Base-by-base conservation (phyloP, 2,888 invertebrate species). In the Willowsia nigromaculata region DNA sequence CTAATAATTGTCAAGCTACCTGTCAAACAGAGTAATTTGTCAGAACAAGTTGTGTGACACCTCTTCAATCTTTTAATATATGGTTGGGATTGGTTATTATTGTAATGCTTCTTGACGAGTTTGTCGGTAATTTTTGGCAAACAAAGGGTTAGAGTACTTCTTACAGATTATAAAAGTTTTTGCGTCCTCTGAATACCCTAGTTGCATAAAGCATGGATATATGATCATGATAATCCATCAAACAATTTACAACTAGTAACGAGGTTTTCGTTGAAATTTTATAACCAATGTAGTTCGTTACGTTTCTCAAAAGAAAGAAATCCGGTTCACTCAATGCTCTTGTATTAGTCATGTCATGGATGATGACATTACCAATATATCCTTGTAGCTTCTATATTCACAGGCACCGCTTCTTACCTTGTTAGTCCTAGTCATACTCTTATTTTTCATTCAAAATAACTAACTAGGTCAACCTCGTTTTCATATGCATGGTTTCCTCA, bases 341-440 rank as follows among this genome's bases (percentile, higher is more conserved):
- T n/a, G n/a, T n/a, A n/a, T n/a, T n/a, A n/a, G n/a, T n/a, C 82
- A 37, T 85, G 84, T 76, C 78, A 62, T 22, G 50, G n/a, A 47
- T 18, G 83, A 83, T 86, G 80, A 86, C 78, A 86, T 68, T 80
- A 50, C 80, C 86, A 85, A 85, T 86, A 68, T 40, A 86, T 86
- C 68, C 53, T 68, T 50, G 71, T 71, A 22, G 43, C 13, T n/a
- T n/a, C n/a, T n/a, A n/a, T n/a, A n/a, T n/a, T n/a, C n/a, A n/a
- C n/a, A n/a, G n/a, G n/a, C n/a, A n/a, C 40, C 43, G 1, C 50
- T 15, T 71, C 40, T n/a, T 30, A 85, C 83, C 33, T 71, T 22
- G 53, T 83, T 68, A 68, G 18, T 71, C 25, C 13, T 30, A 25
- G 50, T 40, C 27, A 53, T 84, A 43, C 37, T 50, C 40, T 18